phyloP scores from a whole-genome alignment of 2,113 vertebrate species.

The Pteronura brasiliensis region DNA sequence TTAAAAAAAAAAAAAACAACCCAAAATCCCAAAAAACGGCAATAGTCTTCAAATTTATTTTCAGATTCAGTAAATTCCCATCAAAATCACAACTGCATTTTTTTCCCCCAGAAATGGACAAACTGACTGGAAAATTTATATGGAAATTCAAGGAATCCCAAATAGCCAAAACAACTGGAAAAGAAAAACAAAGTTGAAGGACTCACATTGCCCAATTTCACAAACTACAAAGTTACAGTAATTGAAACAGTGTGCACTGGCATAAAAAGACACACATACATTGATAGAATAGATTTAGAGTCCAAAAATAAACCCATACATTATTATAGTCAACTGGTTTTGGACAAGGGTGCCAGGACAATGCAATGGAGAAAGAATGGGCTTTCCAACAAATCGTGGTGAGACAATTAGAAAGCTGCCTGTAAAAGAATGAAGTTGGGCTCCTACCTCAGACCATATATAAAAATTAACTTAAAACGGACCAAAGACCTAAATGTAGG shows the following conservation, averaged over 20 bases:
- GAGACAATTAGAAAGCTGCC: not conserved
- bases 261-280: not conserved
- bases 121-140: not conserved
- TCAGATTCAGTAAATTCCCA: not conserved
- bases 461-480: not conserved
- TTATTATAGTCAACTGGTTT: not conserved
- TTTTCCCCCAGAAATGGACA: not conserved
- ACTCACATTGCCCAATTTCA: not conserved
- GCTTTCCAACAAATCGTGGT: not conserved
- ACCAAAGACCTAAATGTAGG: not conserved
- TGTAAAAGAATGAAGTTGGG: not conserved
- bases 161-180: not conserved
- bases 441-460: not conserved
- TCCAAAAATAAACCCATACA: not conserved
- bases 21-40: not conserved
- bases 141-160: not conserved
- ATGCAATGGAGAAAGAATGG: not conserved
- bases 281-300: not conserved
- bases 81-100: not conserved
- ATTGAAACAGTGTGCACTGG: not conserved
- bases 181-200: not conserved
- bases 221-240: not conserved
- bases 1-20: too few species aligned
- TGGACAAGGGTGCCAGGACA: not conserved
- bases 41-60: not conserved